These are phyloP conservation scores for Geopemphigus sp. DNA, from an alignment of 1,140 invertebrate species.

Conservation along the genomic window DNA sequence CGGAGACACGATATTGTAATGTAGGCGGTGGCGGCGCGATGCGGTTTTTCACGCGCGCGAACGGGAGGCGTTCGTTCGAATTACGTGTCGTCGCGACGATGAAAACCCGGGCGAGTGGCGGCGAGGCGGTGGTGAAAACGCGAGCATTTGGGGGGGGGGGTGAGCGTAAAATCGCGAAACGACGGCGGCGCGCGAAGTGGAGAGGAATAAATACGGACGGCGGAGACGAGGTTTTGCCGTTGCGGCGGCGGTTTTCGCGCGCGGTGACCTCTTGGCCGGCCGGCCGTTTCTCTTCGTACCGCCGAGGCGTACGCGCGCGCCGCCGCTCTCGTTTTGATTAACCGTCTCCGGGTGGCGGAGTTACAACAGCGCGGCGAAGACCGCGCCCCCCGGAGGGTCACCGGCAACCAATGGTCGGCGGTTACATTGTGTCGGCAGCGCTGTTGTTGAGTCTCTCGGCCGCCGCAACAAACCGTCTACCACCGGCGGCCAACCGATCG, in stretches of 20 bases:
- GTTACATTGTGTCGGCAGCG: conserved; percentile 24
- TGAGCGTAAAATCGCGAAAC: no score
- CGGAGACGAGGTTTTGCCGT: not conserved
- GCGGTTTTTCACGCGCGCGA: not conserved
- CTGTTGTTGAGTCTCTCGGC: conserved; percentile 7
- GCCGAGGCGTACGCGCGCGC: not conserved
- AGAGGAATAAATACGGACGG: not conserved
- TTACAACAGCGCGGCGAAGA: not conserved
- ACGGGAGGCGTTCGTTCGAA: not conserved
- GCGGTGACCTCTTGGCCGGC: conserved; percentile 15
- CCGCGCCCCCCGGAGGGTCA: conserved; percentile 28
- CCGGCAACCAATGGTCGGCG: conserved; percentile 36
- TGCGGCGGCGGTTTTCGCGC: not conserved
- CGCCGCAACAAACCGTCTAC: no score
- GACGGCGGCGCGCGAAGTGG: not conserved
- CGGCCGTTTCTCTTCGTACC: conserved; percentile 20
- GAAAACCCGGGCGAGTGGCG: not conserved
- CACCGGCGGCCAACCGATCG: no score
- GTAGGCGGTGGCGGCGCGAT: no score
- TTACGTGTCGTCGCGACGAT: not conserved
- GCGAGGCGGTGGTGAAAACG: no score
- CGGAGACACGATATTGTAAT: not conserved
- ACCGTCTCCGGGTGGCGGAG: conserved; percentile 5
- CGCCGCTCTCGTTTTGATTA: not conserved
- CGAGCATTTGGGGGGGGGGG: not conserved